Evolutionary conservation across 2,888 invertebrate species (phyloP), one percentile per base, ranked within the genome.

Genomic region (Thymelicus sylvestris): DNA sequence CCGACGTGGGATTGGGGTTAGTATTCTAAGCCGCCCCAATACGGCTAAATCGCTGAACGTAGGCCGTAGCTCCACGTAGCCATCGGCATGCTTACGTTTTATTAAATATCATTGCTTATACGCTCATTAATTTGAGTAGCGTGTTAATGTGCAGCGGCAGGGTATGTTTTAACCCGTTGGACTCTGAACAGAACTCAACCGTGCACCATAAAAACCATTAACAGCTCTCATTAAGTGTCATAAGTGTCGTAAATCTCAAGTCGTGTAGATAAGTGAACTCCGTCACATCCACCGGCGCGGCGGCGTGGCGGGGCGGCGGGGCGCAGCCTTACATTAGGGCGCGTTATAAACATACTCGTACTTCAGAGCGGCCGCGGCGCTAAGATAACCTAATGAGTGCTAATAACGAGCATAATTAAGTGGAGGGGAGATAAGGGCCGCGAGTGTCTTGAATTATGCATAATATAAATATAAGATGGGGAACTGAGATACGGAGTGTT

Each of bases 321-420:
- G 12, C 19, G 24, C 55, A 38, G 15, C 48, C 38, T 38, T 67
- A 60, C 66, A 59, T 66, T 66, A 66, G 31, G 66, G 50, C 57
- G 41, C 41, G 66, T 67, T 67, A 67, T 67, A 67, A 67, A 67
- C 66, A 67, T 67, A 57, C 57, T 38, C 55, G n/a, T 57, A 60
- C 48, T 60, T 68, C 62, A 59, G 44, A 13, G 48, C 55, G 55
- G 24, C 55, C 55, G 59, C 31, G 59, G n/a, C 44, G 57, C 44
- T 50, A 39, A 64, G 69, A 69, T 69, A 69, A 69, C 69, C 69
- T 69, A 50, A 69, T 59, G 69, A 69, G 64, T 69, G 64, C 64
- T 69, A 69, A 69, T 69, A 69, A 69, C 59, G 64, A 69, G 64
- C 69, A 64, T 69, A 69, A 69, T 69, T 69, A 64, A 69, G 64